Conservation (phyloP, 2,113 vertebrate genomes). For the Pedionomus torquatus region DNA sequence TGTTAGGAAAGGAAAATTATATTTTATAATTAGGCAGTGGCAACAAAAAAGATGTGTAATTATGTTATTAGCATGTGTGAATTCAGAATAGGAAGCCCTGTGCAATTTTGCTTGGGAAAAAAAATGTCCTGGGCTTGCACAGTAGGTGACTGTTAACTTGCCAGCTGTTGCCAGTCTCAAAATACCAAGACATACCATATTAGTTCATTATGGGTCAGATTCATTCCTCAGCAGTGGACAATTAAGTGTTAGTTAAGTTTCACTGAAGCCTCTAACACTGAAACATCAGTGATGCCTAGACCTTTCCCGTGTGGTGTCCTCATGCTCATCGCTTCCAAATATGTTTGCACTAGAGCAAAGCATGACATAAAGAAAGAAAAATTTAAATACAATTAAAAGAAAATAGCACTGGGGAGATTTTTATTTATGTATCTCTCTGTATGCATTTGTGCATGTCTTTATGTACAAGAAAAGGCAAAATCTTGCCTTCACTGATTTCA, state of each 20-base stretch:
- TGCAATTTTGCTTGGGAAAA: slow-evolving; percentile 23
- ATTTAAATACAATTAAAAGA: not conserved
- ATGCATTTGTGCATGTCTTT: not conserved
- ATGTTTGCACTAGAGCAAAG: not conserved
- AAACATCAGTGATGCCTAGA: not conserved
- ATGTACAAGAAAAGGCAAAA: not conserved
- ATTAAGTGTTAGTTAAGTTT: not conserved
- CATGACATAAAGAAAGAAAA: not conserved
- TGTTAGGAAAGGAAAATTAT: slow-evolving; percentile 16
- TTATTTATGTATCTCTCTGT: not conserved
- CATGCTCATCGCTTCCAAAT: not conserved
- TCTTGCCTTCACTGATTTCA: not conserved
- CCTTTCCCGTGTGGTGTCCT: not conserved
- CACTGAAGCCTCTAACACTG: not conserved
- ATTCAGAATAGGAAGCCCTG: slow-evolving; percentile 43
- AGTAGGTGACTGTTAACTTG: slow-evolving; percentile 49
- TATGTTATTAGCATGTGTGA: slow-evolving; percentile 50
- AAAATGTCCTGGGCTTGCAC: not conserved
- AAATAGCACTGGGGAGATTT: not conserved
- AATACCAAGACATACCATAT: not conserved
- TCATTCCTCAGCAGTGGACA: not conserved
- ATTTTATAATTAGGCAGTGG: slow-evolving; percentile 33
- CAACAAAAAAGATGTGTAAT: not conserved
- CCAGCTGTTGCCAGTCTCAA: slow-evolving; percentile 26
- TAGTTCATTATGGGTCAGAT: not conserved